These are phyloP conservation scores for Notodonta dromedarius DNA, from an alignment of 2,888 invertebrate species.

Conservation along the genomic window DNA sequence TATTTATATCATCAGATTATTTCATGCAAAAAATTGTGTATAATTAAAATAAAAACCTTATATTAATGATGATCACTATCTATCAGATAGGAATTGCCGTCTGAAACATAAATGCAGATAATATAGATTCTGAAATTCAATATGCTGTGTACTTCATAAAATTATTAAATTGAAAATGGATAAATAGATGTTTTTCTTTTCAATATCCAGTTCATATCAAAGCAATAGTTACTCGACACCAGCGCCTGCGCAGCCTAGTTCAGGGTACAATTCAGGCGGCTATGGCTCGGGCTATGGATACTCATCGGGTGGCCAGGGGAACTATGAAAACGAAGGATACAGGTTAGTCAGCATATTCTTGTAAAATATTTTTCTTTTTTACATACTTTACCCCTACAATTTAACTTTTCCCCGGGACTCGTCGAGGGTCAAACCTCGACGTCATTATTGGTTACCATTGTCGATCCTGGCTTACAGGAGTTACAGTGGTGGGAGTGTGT, in stretches of 20 bases:
- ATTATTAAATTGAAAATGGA: background rate
- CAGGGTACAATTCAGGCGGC: conserved; percentile 65
- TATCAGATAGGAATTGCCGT: conserved; percentile 80
- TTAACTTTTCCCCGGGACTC: no score
- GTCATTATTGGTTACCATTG: no score
- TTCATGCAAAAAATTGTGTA: no score
- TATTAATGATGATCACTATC: conserved; percentile 49
- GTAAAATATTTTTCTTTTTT: no score
- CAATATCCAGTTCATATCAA: conserved; percentile 66
- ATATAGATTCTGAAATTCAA: conserved; percentile 56
- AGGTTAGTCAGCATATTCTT: conserved; percentile 50
- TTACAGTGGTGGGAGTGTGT: no score
- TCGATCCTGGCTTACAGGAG: no score
- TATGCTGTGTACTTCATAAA: background rate
- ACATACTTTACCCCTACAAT: no score
- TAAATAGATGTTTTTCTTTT: conserved; percentile 8
- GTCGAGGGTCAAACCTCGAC: no score
- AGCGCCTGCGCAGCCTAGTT: conserved; percentile 53
- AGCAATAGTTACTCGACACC: conserved; percentile 64
- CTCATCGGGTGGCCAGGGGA: conserved; percentile 64
- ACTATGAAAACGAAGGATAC: conserved; percentile 73
- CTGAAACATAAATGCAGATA: conserved; percentile 78
- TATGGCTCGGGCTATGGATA: conserved; percentile 72
- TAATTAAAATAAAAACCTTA: background rate
- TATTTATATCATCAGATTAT: no score